Base-by-base conservation (phyloP, 2,888 invertebrate genomes). In the Alsophila aescularia region DNA sequence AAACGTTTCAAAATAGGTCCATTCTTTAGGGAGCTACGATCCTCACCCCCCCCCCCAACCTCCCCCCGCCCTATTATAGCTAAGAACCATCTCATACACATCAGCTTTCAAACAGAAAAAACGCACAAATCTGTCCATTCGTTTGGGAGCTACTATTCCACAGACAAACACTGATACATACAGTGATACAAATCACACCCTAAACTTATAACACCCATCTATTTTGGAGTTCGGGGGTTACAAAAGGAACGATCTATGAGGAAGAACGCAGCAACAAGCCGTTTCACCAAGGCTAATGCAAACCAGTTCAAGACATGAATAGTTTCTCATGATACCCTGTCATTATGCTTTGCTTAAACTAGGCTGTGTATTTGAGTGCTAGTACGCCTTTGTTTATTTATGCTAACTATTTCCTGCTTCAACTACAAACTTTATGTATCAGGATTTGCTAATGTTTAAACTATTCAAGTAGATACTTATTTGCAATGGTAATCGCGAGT, bases 171-270 rank as follows among this genome's bases (percentile, higher is more conserved):
- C n/a, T n/a, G n/a, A n/a, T n/a, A n/a, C n/a, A n/a, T n/a, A n/a
- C n/a, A n/a, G n/a, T n/a, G n/a, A n/a, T n/a, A n/a, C n/a, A n/a
- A n/a, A n/a, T n/a, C n/a, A n/a, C n/a, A n/a, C n/a, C n/a, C n/a
- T n/a, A n/a, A n/a, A n/a, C n/a, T n/a, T n/a, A n/a, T n/a, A n/a
- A n/a, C n/a, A n/a, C n/a, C n/a, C n/a, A n/a, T n/a, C n/a, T n/a
- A n/a, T n/a, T n/a, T n/a, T n/a, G n/a, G n/a, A n/a, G n/a, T n/a
- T n/a, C 34, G 49, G 27, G 18, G 50, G 50, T 40, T 58, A 71
- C 67, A 67, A 73, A 74, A 73, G 71, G 70, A 72, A 64, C 61
- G 59, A 58, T 55, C 61, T 72, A 79, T 74, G 69, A 83, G 79
- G 79, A 84, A 83, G 79, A 70, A 69, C 67, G 48, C 32, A 49